phyloP scores from a whole-genome alignment of 2,888 invertebrate genomes.

The Ischnura elegans region DNA sequence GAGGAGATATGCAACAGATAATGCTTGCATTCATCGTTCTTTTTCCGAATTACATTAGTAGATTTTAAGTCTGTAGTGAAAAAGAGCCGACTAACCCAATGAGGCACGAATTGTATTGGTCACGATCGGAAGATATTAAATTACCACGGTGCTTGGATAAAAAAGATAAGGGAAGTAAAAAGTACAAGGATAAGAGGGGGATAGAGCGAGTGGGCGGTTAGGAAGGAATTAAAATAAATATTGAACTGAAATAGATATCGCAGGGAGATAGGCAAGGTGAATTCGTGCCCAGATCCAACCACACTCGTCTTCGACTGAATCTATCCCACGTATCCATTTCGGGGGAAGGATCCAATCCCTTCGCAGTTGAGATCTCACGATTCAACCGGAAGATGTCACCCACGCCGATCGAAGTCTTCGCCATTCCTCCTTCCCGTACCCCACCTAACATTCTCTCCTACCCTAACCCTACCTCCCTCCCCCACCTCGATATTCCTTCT shows the following conservation, averaged over 20 bases:
- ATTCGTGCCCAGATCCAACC: background rate
- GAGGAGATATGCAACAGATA: conserved; percentile 9
- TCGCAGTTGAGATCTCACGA: conserved; percentile 60
- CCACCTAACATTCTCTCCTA: background rate
- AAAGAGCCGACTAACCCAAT: background rate
- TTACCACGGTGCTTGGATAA: background rate
- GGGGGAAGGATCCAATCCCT: conserved; percentile 39
- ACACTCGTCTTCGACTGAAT: background rate
- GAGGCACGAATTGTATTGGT: background rate
- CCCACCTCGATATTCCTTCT: no score
- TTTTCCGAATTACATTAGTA: no score
- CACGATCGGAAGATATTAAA: no score
- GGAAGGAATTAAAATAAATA: background rate
- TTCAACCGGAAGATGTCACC: conserved; percentile 65
- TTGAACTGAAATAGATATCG: background rate
- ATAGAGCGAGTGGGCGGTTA: background rate
- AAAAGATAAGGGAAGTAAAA: background rate
- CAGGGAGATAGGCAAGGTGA: background rate
- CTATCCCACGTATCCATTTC: background rate
- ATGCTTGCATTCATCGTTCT: no score
- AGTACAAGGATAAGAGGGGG: background rate
- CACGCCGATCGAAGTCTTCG: conserved; percentile 41
- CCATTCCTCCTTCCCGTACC: background rate
- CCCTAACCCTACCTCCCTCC: background rate
- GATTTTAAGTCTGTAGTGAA: no score